Percentiles rank a stretch among this genome's conserved stretches.
These are phyloP conservation scores for Kryptolebias ocellatus DNA, from an alignment of 2,797 vertebrate species.

Conservation along the genomic window DNA sequence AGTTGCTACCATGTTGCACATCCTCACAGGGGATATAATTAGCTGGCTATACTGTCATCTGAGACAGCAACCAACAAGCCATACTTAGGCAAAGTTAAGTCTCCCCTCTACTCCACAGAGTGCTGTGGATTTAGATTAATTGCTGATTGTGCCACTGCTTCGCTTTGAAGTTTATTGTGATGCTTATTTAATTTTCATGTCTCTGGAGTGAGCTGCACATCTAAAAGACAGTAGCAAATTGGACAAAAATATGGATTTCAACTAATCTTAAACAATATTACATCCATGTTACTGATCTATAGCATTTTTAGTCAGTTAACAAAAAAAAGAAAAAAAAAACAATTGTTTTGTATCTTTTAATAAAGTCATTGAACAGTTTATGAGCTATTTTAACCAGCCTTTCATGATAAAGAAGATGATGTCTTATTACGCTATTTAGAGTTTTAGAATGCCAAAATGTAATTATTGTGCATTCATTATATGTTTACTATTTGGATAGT, in stretches of 20 bases:
- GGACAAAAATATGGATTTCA: conserved; percentile 1
- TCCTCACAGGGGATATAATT: conserved; percentile 74
- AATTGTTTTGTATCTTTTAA: no score
- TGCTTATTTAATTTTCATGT: conserved; percentile 70
- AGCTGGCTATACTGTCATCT: conserved; percentile 63
- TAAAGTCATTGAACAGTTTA: neutral
- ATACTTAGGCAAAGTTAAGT: conserved; percentile 27
- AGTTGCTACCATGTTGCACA: conserved; percentile 68
- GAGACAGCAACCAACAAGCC: conserved; percentile 45
- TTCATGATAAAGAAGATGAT: conserved; percentile 20
- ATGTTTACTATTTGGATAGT: conserved; percentile 29
- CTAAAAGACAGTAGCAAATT: conserved; percentile 37
- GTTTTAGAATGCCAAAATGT: conserved; percentile 12
- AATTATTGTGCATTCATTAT: conserved; percentile 20
- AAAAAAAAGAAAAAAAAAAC: no score
- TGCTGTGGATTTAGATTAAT: conserved; percentile 56
- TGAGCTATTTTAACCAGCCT: conserved; percentile 8
- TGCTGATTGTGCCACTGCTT: conserved; percentile 54
- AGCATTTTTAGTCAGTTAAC: neutral
- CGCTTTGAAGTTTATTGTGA: conserved; percentile 66
- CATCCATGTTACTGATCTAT: conserved; percentile 26
- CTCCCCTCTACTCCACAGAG: conserved; percentile 37
- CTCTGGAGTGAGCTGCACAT: conserved; percentile 47
- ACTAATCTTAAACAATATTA: conserved; percentile 12
- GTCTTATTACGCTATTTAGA: conserved; percentile 22